Evolutionary conservation across 2,888 invertebrate genomes (phyloP).

Genomic region (Mimas tiliae): DNA sequence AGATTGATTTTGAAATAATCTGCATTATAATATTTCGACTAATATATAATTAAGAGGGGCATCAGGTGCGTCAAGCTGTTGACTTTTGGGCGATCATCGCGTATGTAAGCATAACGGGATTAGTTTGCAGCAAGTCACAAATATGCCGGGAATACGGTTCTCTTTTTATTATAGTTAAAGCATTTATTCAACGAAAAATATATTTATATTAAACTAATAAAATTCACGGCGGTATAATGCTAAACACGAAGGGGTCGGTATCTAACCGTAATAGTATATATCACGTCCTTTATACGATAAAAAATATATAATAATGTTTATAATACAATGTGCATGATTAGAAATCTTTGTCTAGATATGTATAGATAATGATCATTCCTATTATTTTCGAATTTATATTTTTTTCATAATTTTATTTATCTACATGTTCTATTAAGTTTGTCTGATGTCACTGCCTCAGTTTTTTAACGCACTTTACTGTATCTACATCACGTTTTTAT

Average conservation of each 20-base stretch:
- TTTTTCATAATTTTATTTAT: constrained; percentile 46
- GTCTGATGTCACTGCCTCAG: constrained; percentile 18
- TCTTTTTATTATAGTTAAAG: constrained; percentile 38
- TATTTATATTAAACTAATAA: background rate
- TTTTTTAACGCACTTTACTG: constrained; percentile 18
- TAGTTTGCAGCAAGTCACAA: constrained; percentile 36
- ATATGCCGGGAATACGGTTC: constrained; percentile 47
- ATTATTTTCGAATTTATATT: constrained; percentile 72
- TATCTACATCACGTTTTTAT: constrained; percentile 13
- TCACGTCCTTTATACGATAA: constrained; percentile 49
- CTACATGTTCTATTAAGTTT: constrained; percentile 28
- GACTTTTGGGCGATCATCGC: constrained; percentile 14
- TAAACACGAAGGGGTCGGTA: constrained; percentile 54
- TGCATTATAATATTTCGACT: background rate
- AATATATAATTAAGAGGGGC: no score
- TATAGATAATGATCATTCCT: constrained; percentile 71
- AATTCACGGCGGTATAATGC: constrained; percentile 39
- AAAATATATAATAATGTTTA: constrained; percentile 20
- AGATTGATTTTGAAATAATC: constrained; percentile 13
- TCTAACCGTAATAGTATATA: constrained; percentile 65
- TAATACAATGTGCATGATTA: constrained; percentile 58
- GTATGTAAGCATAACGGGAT: constrained; percentile 4
- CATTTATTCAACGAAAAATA: constrained; percentile 48
- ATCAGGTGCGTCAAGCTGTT: background rate
- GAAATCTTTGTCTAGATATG: constrained; percentile 53